Evolutionary conservation across 2,113 vertebrate species (phyloP).

Genomic region (Strigops habroptila): DNA sequence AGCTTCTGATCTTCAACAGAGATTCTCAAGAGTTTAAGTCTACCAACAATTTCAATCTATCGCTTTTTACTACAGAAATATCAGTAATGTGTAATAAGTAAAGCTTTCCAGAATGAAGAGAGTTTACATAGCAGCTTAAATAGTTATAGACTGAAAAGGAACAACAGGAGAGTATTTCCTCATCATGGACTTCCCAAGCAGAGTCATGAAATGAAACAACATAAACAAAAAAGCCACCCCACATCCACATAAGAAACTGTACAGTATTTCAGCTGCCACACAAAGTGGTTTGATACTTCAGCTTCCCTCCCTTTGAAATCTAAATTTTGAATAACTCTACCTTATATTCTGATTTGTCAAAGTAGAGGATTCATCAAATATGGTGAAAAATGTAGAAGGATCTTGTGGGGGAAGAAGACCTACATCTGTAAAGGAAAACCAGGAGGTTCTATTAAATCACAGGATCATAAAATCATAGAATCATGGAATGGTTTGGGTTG

Average conservation of each 20-base stretch:
- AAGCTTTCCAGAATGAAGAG: neutral
- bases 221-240: neutral
- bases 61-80: neutral
- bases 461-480: neutral
- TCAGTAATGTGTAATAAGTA: neutral
- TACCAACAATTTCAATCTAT: neutral
- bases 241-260: neutral
- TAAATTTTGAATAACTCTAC: constrained; percentile 22
- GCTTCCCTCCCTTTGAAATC: neutral
- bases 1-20: neutral
- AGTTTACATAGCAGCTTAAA: neutral
- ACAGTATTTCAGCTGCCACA: neutral
- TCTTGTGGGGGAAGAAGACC: neutral
- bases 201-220: neutral
- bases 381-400: constrained; percentile 54
- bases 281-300: neutral
- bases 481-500: neutral
- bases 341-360: constrained; percentile 58
- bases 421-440: neutral
- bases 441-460: neutral
- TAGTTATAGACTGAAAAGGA: neutral
- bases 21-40: neutral
- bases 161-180: neutral
- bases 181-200: neutral
- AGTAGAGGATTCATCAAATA: constrained; percentile 75